Percentiles rank a stretch among this genome's conserved stretches.
Conservation (phyloP, 2,888 invertebrate species). For the Horisme vitalbata region DNA sequence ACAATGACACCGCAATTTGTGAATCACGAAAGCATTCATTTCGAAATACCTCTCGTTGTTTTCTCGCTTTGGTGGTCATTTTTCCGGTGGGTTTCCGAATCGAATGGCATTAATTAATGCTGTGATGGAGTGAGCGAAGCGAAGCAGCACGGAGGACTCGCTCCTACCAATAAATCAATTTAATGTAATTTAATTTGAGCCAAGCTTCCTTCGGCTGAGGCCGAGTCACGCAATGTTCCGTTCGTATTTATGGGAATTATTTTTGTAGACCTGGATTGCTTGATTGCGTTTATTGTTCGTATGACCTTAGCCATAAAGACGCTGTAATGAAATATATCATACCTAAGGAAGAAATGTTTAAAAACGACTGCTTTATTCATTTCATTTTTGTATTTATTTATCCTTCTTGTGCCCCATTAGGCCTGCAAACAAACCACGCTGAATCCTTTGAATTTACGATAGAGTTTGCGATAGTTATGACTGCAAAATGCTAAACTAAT, state of each 20-base stretch:
- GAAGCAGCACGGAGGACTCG: slow-evolving; percentile 46
- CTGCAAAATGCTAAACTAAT: too few species aligned
- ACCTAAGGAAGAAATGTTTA: too few species aligned
- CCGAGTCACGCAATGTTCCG: slow-evolving; percentile 62
- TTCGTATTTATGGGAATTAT: slow-evolving; percentile 13
- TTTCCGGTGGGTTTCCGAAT: slow-evolving; percentile 67
- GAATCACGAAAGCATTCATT: slow-evolving; percentile 25
- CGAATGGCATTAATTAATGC: slow-evolving; percentile 76
- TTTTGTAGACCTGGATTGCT: neutral
- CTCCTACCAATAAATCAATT: slow-evolving; percentile 78
- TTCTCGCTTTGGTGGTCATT: slow-evolving; percentile 45
- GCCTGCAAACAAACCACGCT: too few species aligned
- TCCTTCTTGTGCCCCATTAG: too few species aligned
- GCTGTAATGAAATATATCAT: too few species aligned
- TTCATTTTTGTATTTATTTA: too few species aligned
- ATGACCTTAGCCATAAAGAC: too few species aligned
- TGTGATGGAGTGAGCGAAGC: slow-evolving; percentile 58
- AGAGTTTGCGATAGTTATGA: too few species aligned
- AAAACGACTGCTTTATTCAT: too few species aligned
- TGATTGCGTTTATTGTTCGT: neutral
- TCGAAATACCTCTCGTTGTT: slow-evolving; percentile 29
- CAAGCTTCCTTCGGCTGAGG: slow-evolving; percentile 53
- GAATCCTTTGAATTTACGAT: too few species aligned
- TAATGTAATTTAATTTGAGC: slow-evolving; percentile 80
- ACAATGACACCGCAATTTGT: slow-evolving; percentile 11